Evolutionary conservation across 2,888 invertebrate species (phyloP).

Genomic region (Himalopsyche tibetana): DNA sequence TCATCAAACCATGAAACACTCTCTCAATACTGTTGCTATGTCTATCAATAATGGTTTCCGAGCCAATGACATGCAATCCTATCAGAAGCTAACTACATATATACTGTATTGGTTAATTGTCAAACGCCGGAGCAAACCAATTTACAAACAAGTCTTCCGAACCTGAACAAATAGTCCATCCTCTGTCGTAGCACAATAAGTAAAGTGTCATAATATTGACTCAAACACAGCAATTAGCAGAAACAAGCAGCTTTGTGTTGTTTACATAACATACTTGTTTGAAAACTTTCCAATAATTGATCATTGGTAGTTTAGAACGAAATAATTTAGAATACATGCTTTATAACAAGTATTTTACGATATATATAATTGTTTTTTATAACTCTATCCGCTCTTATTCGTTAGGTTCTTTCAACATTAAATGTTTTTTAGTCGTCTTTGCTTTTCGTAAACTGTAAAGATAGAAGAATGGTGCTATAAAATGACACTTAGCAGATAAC

Average conservation of each 20-base stretch:
- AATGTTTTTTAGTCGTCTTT: too few relatives aligned
- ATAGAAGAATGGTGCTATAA: too few relatives aligned
- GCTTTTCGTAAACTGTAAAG: too few relatives aligned
- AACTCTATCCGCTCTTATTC: too few relatives aligned
- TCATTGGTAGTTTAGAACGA: too few relatives aligned
- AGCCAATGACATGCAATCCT: background rate
- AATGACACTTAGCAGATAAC: too few relatives aligned
- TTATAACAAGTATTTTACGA: too few relatives aligned
- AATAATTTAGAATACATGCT: too few relatives aligned
- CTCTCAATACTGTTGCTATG: too few relatives aligned
- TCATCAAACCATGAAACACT: too few relatives aligned
- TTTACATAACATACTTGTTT: background rate
- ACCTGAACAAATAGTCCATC: slow-evolving; percentile 12
- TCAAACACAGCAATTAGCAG: slow-evolving; percentile 1
- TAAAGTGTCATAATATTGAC: slow-evolving; percentile 14
- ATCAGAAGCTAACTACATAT: background rate
- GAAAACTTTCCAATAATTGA: background rate
- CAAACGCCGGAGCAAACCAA: slow-evolving; percentile 4
- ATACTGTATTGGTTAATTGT: background rate
- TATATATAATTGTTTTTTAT: too few relatives aligned
- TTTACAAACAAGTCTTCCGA: background rate
- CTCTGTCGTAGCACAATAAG: background rate
- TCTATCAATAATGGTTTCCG: background rate
- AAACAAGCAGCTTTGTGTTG: slow-evolving; percentile 1
- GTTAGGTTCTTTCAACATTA: too few relatives aligned